Conservation (phyloP, 2,113 vertebrate species). For the Oxyruncus cristatus region DNA sequence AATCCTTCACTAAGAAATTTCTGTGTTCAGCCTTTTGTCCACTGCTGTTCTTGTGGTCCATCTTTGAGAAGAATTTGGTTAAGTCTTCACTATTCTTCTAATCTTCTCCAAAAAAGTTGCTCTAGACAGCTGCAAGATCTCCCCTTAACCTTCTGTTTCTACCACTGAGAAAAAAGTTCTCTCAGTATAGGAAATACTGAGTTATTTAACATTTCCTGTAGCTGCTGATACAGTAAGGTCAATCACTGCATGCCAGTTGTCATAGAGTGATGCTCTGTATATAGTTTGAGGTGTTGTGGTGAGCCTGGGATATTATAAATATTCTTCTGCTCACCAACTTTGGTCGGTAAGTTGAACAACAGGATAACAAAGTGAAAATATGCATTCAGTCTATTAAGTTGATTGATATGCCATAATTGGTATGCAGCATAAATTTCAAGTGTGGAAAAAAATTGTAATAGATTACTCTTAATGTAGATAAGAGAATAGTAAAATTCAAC, state of each 20-base stretch:
- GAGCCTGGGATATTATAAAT: neutral
- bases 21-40: neutral
- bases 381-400: neutral
- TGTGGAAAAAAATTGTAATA: neutral
- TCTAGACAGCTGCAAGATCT: neutral
- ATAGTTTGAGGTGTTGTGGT: neutral
- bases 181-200: neutral
- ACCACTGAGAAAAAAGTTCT: neutral
- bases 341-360: neutral
- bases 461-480: neutral
- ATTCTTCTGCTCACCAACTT: neutral
- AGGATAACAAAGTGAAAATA: neutral
- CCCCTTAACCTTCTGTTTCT: neutral
- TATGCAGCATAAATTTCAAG: neutral
- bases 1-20: neutral
- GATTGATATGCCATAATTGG: neutral
- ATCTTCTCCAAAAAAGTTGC: neutral
- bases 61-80: neutral
- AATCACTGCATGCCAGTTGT: neutral
- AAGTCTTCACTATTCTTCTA: neutral
- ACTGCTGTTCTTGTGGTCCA: neutral
- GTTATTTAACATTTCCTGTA: neutral
- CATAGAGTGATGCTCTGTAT: neutral
- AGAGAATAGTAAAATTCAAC: neutral
- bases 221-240: neutral